Evolutionary conservation across 23 tunicate species (phyloP), one percentile per base, ranked within the genome.

Genomic region (Ciona savignyi): DNA sequence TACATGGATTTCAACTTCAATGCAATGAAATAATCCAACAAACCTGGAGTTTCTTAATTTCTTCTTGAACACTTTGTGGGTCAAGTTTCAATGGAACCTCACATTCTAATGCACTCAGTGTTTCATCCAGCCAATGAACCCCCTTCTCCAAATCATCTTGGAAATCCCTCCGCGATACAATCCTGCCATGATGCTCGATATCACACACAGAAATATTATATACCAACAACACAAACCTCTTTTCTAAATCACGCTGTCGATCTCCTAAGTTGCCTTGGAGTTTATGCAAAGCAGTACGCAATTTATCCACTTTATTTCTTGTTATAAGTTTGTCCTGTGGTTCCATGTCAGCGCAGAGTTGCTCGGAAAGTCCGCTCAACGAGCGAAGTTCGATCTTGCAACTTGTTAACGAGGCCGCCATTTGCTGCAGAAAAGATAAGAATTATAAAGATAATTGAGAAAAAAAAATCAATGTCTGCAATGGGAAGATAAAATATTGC

Each of bases 101-200:
- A 61, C 97, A 91, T 62, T 80, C 81, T 0, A 91, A 69, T 35
- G 86, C 90, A 32, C 78, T 71, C 42, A 77, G 74, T 25, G 84
- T 84, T 56, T 91, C 97, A 22, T 80, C 77, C 51, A 91, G 67
- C 97, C 97, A 91, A 25, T 79, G 83, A 19, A 91, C 64, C 33
- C 97, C 97, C 49, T 91, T 70, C 75, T 80, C 97, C 21, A 91
- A 69, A 23, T 91, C 97, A 21, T 77, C 91, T 33, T 91, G 87
- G 48, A 91, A 91, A 62, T 91, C 86, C 15, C 81, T 77, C 1
- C 91, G 74, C 4, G 97, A 91, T 30, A 91, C 79, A 15, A 91
- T 60, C 61, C 97, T 91, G 74, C 1, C 60, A 42, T 27, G 20
- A 62, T 26, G 30, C 35, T 3, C 1, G n/a, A n/a, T n/a, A n/a